phyloP scores from a whole-genome alignment of 2,888 invertebrate species.

The Euspilapteryx auroguttella region DNA sequence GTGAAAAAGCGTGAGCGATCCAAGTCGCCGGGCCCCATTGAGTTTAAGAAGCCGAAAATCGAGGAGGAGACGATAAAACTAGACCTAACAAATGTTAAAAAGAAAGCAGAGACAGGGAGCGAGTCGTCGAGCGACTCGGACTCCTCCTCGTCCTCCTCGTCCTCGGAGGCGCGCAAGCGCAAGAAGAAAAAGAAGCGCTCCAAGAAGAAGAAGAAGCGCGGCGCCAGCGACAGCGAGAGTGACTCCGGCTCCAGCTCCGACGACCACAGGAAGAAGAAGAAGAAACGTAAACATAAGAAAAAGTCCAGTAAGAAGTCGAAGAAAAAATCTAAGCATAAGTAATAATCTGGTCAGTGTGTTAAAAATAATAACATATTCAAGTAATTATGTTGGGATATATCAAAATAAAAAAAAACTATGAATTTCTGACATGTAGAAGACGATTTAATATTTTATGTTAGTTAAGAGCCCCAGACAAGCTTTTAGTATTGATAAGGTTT shows the following conservation, averaged over 20 bases:
- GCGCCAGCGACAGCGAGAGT: slow-evolving; percentile 65
- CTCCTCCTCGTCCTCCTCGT: slow-evolving; percentile 52
- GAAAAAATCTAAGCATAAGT: slow-evolving; percentile 58
- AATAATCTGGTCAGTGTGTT: slow-evolving; percentile 14
- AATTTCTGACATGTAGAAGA: too few species aligned
- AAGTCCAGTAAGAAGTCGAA: slow-evolving; percentile 73
- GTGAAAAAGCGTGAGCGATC: slow-evolving; percentile 32
- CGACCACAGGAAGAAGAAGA: slow-evolving; percentile 67
- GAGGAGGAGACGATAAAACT: slow-evolving; percentile 46
- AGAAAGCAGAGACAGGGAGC: slow-evolving; percentile 43
- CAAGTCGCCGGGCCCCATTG: slow-evolving; percentile 20
- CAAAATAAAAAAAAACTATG: too few species aligned
- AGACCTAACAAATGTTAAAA: slow-evolving; percentile 49
- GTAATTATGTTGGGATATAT: too few species aligned
- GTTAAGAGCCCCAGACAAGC: too few species aligned
- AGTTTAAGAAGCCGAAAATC: slow-evolving; percentile 31
- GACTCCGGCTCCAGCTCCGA: slow-evolving; percentile 69
- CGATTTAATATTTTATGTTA: too few species aligned
- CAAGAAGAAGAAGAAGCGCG: slow-evolving; percentile 64
- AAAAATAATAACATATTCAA: too few species aligned
- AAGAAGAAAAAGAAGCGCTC: slow-evolving; percentile 66
- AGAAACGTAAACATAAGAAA: slow-evolving; percentile 70
- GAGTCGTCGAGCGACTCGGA: slow-evolving; percentile 46
- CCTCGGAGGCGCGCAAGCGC: slow-evolving; percentile 56
- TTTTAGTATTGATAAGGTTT: too few species aligned